Evolutionary conservation across 2,113 vertebrate genomes (phyloP).

Genomic region (Scophthalmus maximus): DNA sequence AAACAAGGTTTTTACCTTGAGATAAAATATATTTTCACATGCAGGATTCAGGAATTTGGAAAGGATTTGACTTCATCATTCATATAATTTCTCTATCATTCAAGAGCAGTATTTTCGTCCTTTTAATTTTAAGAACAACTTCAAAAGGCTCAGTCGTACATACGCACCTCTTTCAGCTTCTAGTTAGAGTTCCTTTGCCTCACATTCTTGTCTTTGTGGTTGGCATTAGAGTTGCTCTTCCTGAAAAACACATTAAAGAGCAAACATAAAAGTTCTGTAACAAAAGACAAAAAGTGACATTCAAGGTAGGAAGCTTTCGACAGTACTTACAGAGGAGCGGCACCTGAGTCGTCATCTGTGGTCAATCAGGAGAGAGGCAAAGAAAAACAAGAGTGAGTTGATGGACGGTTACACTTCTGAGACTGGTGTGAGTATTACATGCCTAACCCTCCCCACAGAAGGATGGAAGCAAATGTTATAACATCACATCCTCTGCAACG

Average conservation of each 20-base stretch:
- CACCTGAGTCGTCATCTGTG: conserved; percentile 93
- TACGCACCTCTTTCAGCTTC: conserved; percentile 62
- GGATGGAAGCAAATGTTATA: conserved; percentile 55
- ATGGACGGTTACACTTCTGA: not conserved
- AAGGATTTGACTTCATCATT: not conserved
- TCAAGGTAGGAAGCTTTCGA: not conserved
- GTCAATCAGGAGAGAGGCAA: not conserved
- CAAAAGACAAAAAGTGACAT: not conserved
- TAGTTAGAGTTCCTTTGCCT: conserved; percentile 95
- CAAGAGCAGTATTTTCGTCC: no score
- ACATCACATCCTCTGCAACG: conserved; percentile 37
- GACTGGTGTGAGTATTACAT: conserved; percentile 33
- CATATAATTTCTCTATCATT: no score
- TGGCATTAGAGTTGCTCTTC: conserved; percentile 90
- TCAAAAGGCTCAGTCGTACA: not conserved
- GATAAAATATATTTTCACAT: not conserved
- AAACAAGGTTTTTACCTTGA: not conserved
- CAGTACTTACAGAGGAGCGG: conserved; percentile 93
- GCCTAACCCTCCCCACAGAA: conserved; percentile 4
- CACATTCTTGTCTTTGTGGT: conserved; percentile 92
- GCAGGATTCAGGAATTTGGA: not conserved
- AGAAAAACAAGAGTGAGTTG: conserved; percentile 27
- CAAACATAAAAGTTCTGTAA: conserved; percentile 1
- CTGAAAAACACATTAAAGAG: conserved; percentile 69
- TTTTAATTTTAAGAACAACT: not conserved